These are phyloP conservation scores for Phalanger gymnotis DNA, from an alignment of 2,797 vertebrate genomes.

Conservation along the genomic window DNA sequence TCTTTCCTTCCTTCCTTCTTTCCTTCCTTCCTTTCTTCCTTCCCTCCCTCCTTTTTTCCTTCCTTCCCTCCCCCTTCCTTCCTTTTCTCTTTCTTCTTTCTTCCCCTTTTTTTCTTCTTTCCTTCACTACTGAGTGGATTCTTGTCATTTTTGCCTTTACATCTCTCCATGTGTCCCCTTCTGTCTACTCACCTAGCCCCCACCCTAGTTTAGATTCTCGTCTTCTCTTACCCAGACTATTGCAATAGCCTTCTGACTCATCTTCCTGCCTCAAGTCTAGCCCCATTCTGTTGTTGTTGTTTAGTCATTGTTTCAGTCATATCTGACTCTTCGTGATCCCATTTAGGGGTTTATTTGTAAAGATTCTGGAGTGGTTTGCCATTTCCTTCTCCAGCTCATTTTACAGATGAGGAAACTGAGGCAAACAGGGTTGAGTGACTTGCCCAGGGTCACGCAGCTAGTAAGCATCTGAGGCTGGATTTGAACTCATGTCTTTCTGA, in stretches of 20 bases:
- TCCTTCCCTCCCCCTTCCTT: neutral
- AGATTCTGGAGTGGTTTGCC: neutral
- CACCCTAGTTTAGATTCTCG: neutral
- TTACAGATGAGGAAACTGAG: slow-evolving; percentile 21
- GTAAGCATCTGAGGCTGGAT: neutral
- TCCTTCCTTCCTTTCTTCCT: neutral
- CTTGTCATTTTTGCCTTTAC: neutral
- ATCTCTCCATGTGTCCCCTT: neutral
- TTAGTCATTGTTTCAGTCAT: neutral
- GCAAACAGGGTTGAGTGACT: slow-evolving; percentile 8
- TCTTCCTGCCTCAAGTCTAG: neutral
- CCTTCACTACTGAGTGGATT: neutral
- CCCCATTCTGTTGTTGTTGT: neutral
- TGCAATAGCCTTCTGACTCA: neutral
- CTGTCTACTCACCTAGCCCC: neutral
- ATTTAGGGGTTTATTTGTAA: neutral
- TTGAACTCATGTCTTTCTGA: neutral
- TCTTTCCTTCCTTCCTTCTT: neutral
- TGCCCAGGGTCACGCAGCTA: slow-evolving; percentile 33
- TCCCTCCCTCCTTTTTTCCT: neutral
- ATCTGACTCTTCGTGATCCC: neutral
- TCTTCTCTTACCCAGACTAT: neutral
- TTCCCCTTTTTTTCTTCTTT: neutral
- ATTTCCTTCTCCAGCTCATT: neutral
- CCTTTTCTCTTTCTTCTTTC: too few relatives aligned